phyloP scores from a whole-genome alignment of 2,888 invertebrate species.

The Fragum fragum region DNA sequence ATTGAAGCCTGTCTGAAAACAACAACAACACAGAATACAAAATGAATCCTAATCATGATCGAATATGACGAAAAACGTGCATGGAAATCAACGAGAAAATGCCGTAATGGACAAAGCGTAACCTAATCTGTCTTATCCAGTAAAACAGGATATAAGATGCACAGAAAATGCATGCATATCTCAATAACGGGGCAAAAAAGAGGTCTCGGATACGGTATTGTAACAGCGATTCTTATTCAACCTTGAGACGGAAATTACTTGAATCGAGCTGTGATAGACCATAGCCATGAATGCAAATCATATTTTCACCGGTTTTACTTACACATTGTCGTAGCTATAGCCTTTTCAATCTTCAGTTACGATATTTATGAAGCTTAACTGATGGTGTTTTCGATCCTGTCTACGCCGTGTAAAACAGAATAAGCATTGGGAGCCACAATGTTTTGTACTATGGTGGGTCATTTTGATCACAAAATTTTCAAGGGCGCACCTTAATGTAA shows the following conservation, averaged over 20 bases:
- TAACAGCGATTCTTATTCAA: slow-evolving; percentile 39
- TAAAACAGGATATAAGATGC: slow-evolving; percentile 22
- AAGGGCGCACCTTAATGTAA: no score
- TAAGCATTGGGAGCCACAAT: no score
- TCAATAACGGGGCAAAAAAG: slow-evolving; percentile 14
- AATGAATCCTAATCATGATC: not conserved
- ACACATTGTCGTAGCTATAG: no score
- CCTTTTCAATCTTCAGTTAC: no score
- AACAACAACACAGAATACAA: not conserved
- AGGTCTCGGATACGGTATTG: slow-evolving; percentile 47
- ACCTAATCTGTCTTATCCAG: slow-evolving; percentile 18
- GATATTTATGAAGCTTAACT: no score
- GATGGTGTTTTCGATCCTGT: not conserved
- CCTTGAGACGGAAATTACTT: slow-evolving; percentile 69
- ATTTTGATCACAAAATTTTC: no score
- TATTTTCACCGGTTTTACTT: slow-evolving; percentile 17
- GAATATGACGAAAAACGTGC: not conserved
- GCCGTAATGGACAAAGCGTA: slow-evolving; percentile 4
- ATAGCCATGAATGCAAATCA: slow-evolving; percentile 64
- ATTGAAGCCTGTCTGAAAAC: not conserved
- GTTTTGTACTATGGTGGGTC: no score
- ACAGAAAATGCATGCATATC: slow-evolving; percentile 28
- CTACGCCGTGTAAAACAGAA: not conserved
- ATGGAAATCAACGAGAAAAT: not conserved
- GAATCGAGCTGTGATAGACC: slow-evolving; percentile 73